Percentiles rank a stretch among this genome's conserved stretches.
Evolutionary conservation across 2,113 vertebrate species (phyloP).

Genomic region (Callipepla californica): DNA sequence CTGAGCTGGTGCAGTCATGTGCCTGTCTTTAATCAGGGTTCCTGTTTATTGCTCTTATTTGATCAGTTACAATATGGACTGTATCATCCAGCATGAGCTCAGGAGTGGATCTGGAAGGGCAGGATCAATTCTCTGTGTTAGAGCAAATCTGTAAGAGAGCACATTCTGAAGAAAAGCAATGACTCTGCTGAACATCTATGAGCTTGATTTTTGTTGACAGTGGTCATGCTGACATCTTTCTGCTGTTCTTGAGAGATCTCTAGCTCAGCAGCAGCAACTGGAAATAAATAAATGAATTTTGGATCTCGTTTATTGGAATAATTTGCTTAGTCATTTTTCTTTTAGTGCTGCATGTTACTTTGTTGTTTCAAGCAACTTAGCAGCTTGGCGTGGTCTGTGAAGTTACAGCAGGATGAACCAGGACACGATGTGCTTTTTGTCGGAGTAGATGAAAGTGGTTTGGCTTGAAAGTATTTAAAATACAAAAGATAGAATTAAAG

Average conservation of each 20-base stretch:
- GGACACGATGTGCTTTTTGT: background rate
- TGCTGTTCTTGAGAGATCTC: background rate
- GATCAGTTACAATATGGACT: background rate
- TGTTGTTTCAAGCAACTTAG: background rate
- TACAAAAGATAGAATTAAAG: background rate
- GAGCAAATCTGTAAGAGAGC: background rate
- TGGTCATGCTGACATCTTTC: background rate
- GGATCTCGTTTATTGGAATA: background rate
- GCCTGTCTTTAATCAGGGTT: background rate
- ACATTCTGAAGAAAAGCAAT: background rate
- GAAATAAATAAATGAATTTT: constrained; percentile 4
- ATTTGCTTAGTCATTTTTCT: background rate
- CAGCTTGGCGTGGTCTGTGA: background rate
- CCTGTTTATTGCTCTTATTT: background rate
- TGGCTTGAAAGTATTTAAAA: constrained; percentile 33
- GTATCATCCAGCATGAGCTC: background rate
- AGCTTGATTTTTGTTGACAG: constrained; percentile 9
- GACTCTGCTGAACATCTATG: background rate
- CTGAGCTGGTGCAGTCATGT: background rate
- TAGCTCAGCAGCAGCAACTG: background rate
- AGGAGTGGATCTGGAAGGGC: background rate
- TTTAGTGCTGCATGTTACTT: background rate
- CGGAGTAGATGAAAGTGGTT: constrained; percentile 9
- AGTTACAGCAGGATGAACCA: background rate
- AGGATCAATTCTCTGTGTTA: background rate